phyloP scores from a whole-genome alignment of 2,113 vertebrate genomes.

The Thryonomys swinderianus region DNA sequence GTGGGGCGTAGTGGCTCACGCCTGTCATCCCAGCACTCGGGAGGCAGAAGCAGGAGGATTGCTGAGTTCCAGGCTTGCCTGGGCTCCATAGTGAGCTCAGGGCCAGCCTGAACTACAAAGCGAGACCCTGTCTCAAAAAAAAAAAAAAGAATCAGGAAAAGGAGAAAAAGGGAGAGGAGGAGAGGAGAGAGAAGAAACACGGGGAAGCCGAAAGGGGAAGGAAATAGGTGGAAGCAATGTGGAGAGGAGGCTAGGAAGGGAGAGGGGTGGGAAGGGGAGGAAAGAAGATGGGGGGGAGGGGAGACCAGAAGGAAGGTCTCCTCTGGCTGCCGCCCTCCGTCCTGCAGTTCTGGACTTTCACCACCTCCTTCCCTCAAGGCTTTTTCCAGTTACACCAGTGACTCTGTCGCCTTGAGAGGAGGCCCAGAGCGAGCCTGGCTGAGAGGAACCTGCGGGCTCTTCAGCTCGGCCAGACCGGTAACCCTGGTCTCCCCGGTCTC shows the following conservation, averaged over 20 bases:
- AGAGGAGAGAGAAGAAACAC: background rate
- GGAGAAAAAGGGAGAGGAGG: no score
- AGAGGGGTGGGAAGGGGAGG: background rate
- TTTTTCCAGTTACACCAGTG: background rate
- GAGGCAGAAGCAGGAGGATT: no score
- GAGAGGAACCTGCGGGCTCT: slow-evolving; percentile 26
- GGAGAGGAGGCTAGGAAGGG: background rate
- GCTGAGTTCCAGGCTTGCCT: no score
- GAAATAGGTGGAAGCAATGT: background rate
- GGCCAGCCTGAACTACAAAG: no score
- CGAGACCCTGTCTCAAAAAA: no score
- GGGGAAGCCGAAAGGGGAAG: background rate
- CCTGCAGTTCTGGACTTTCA: background rate
- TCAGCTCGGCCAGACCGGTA: slow-evolving; percentile 71
- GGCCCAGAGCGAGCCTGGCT: slow-evolving; percentile 49
- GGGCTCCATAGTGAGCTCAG: no score
- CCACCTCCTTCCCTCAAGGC: background rate
- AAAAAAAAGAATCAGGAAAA: no score
- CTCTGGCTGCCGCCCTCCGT: background rate
- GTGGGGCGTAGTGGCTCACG: no score
- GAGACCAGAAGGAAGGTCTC: background rate
- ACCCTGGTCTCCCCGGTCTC: slow-evolving; percentile 52
- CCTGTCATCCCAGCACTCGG: no score
- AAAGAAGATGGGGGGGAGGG: no score
- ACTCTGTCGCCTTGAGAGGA: slow-evolving; percentile 50